Base-by-base conservation (phyloP, 2,888 invertebrate genomes). In the Eledona agricola region DNA sequence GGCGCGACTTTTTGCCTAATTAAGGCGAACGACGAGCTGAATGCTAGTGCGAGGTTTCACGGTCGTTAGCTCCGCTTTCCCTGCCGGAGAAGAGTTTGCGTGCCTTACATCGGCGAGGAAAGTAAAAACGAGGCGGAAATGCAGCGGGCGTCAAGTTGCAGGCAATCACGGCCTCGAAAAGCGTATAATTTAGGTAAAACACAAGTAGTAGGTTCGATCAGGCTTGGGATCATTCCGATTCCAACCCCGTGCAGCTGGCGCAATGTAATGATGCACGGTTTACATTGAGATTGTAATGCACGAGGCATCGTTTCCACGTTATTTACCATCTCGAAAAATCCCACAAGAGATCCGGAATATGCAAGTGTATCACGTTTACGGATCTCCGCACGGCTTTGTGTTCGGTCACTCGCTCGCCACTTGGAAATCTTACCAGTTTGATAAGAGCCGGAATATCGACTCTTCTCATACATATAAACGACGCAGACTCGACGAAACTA, bases 201-300 rank as follows among this genome's bases (percentile, higher is more conserved):
- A 20, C 47, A 47, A 47, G 47, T 47, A 47, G 47, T 35, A 28
- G 35, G 37, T 47, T 35, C 20, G 15, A 31, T 43, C 22, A 22
- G 42, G 10, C 38, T 38, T 28, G 11, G n/a, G 37, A 47, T 47
- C 12, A 47, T 37, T 37, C 32, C 49, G 17, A 32, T 40, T 31
- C 49, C 13, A 7, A 35, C 29, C 22, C 38, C 51, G 10, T 25
- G 46, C 43, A 45, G 43, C 51, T 35, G 31, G 31, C 42, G n/a
- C n/a, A n/a, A n/a, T 11, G 42, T 53, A 53, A 53, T 53, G 53
- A 53, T 53, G 53, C 53, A 51, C 51, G 51, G 43, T 51, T 51
- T 51, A 51, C 43, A 51, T 51, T 51, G 55, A 45, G 57, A 58
- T 58, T 58, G 58, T 58, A 49, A 58, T 58, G 54, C 58, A 35